Evolutionary conservation across 2,888 invertebrate genomes (phyloP).

Genomic region (Heliconius sara): DNA sequence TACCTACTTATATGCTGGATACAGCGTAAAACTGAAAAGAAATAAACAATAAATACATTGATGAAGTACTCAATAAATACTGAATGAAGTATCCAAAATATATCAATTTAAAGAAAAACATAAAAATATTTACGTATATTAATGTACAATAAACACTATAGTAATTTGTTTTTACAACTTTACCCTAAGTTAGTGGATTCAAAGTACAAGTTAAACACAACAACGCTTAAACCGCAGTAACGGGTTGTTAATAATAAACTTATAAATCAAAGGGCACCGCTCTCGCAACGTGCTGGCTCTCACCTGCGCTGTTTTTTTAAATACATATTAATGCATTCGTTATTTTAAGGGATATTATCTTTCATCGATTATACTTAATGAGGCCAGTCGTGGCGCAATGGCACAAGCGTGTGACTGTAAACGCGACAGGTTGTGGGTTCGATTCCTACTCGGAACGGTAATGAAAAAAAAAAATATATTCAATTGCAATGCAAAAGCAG

Average conservation of each 20-base stretch:
- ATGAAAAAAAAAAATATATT: too few relatives aligned
- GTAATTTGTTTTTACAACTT: background rate
- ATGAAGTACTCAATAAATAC: too few relatives aligned
- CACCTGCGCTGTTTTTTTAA: constrained; percentile 37
- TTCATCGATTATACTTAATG: constrained; percentile 29
- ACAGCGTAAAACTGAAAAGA: too few relatives aligned
- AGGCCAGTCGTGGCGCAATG: too few relatives aligned
- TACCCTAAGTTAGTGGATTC: constrained; percentile 25
- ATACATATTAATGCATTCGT: constrained; percentile 53
- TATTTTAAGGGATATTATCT: constrained; percentile 46
- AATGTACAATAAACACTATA: constrained; percentile 18
- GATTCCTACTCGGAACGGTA: too few relatives aligned
- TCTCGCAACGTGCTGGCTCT: constrained; percentile 61
- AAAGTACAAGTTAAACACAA: constrained; percentile 29
- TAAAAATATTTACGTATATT: background rate
- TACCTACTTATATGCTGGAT: too few relatives aligned
- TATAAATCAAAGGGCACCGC: constrained; percentile 62
- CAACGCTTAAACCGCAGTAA: constrained; percentile 37
- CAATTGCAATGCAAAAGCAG: too few relatives aligned
- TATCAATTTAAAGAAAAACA: background rate
- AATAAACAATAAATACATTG: too few relatives aligned
- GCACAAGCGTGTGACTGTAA: too few relatives aligned
- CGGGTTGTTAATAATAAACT: constrained; percentile 56
- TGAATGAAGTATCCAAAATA: background rate
- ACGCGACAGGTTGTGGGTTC: too few relatives aligned